Conservation (phyloP, 2,113 vertebrate genomes). For the Hystrix cristata region DNA sequence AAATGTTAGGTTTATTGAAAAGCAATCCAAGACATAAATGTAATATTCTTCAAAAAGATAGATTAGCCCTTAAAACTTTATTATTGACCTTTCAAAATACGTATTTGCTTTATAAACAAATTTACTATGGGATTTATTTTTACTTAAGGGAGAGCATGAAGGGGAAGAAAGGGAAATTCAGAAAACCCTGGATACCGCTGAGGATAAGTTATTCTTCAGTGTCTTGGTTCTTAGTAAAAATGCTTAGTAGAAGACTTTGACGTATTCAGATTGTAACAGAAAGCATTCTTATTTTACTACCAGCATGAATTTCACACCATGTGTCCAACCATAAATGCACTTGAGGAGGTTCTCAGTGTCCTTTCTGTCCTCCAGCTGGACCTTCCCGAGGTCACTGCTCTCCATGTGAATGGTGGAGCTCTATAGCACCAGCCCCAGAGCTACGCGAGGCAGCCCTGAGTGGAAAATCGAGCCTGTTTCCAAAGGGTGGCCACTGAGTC, state of each 20-base stretch:
- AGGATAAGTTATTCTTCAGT: neutral
- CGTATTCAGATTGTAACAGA: slow-evolving; percentile 27
- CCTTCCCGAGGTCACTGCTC: neutral
- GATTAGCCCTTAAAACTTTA: neutral
- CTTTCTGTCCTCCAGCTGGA: neutral
- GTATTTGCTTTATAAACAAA: slow-evolving; percentile 59
- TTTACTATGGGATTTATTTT: slow-evolving; percentile 22
- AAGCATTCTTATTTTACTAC: slow-evolving; percentile 11
- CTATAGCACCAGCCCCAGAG: neutral
- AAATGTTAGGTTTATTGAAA: slow-evolving; percentile 28
- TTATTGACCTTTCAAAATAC: slow-evolving; percentile 48
- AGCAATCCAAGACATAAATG: neutral
- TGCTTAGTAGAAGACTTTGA: neutral
- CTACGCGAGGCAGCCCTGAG: neutral
- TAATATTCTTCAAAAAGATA: slow-evolving; percentile 14
- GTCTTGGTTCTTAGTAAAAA: slow-evolving; percentile 49
- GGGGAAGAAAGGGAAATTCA: neutral
- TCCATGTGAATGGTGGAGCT: neutral
- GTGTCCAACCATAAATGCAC: neutral
- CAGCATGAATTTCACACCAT: neutral
- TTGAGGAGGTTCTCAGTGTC: neutral
- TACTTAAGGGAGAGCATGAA: neutral
- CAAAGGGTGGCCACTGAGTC: neutral
- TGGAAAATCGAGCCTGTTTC: neutral
- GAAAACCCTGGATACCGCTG: neutral